phyloP scores from a whole-genome alignment of 2,797 vertebrate species.

The Neopelma chrysocephalum region DNA sequence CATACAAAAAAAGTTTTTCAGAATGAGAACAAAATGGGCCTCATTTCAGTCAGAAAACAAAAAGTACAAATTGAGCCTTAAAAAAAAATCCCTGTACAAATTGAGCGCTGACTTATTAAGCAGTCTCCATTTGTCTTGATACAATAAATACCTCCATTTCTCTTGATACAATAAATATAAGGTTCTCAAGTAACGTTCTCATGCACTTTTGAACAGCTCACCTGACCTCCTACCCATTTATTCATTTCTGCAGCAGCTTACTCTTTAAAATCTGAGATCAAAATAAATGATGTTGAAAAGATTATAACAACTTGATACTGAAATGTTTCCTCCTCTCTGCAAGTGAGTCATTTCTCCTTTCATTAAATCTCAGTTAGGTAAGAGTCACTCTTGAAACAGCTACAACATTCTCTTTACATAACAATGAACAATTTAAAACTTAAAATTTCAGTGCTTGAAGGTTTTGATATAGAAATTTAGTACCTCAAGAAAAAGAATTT shows the following conservation, averaged over 20 bases:
- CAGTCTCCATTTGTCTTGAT: background rate
- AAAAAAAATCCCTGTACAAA: background rate
- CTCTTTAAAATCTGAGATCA: conserved; percentile 27
- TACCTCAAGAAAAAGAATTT: background rate
- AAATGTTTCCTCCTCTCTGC: conserved; percentile 28
- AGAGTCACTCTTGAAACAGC: conserved; percentile 8
- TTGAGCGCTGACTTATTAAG: background rate
- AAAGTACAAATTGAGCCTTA: background rate
- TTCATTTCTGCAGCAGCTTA: background rate
- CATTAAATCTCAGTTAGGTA: conserved; percentile 2
- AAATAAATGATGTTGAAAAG: conserved; percentile 35
- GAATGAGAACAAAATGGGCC: background rate
- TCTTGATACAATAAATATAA: background rate
- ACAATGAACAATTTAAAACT: background rate
- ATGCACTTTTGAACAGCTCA: background rate
- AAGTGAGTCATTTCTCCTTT: conserved; percentile 37
- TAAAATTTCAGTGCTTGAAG: background rate
- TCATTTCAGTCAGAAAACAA: background rate
- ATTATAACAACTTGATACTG: conserved; percentile 39
- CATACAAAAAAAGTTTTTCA: background rate
- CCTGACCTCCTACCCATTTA: conserved; percentile 11
- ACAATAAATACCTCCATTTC: background rate
- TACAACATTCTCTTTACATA: conserved; percentile 41
- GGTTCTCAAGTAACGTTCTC: background rate
- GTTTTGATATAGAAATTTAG: background rate